These are phyloP conservation scores for Cantharis nigra DNA, from an alignment of 2,888 invertebrate genomes.

Conservation along the genomic window DNA sequence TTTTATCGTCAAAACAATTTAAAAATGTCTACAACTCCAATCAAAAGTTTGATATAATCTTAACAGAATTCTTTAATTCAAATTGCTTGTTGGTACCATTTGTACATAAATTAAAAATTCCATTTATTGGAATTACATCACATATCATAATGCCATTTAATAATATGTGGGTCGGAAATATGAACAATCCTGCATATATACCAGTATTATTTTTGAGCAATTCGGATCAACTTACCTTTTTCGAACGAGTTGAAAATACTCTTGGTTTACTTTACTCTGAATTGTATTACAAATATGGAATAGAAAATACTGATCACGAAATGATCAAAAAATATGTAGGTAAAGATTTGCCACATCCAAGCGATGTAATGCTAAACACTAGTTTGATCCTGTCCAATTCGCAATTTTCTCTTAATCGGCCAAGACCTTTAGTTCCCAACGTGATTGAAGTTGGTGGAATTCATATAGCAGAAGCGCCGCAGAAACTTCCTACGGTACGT, in stretches of 20 bases:
- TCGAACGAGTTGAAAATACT: conserved; percentile 39
- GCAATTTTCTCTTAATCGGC: conserved; percentile 55
- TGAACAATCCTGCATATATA: conserved; percentile 56
- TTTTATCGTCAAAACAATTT: conserved; percentile 39
- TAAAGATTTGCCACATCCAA: conserved; percentile 37
- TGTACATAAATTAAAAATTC: conserved; percentile 63
- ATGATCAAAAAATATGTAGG: conserved; percentile 38
- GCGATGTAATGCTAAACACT: conserved; percentile 54
- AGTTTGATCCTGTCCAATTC: conserved; percentile 58
- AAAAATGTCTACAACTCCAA: conserved; percentile 8
- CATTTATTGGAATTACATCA: conserved; percentile 59
- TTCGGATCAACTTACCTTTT: conserved; percentile 37
- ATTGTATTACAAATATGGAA: not conserved
- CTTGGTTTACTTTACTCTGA: conserved; percentile 15
- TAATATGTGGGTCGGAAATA: conserved; percentile 55
- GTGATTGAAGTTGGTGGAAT: conserved; percentile 61
- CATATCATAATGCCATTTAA: conserved; percentile 57
- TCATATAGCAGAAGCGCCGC: conserved; percentile 53
- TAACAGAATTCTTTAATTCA: conserved; percentile 73
- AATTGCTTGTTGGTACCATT: conserved; percentile 69
- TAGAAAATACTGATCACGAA: conserved; percentile 20
- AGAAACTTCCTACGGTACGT: conserved; percentile 40
- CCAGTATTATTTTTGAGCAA: conserved; percentile 53
- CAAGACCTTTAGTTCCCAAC: conserved; percentile 56
- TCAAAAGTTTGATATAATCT: conserved; percentile 67